Evolutionary conservation across 2,888 invertebrate species (phyloP).

Genomic region (Tipula unca): DNA sequence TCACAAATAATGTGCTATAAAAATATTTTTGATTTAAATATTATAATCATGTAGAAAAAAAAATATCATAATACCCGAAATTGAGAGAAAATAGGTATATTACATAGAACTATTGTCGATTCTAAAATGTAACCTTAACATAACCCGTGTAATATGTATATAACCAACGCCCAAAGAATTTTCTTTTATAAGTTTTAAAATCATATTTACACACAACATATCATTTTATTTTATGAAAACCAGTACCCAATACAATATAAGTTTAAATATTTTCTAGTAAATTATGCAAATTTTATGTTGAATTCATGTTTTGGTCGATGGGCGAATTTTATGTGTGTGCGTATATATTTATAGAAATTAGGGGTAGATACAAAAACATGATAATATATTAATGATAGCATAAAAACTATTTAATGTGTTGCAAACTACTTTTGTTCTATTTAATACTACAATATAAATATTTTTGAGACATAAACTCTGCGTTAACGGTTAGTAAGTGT

Average conservation of each 20-base stretch:
- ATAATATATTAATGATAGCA: neutral
- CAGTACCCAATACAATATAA: neutral
- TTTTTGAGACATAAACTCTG: neutral
- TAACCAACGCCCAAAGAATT: neutral
- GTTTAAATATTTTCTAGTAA: conserved; percentile 20
- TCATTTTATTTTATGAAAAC: neutral
- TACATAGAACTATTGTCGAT: neutral
- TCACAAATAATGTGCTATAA: neutral
- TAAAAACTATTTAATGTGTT: neutral
- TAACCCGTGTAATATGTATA: neutral
- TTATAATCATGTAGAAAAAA: neutral
- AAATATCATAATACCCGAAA: neutral
- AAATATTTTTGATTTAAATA: neutral
- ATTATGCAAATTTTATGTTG: conserved; percentile 22
- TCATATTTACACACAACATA: neutral
- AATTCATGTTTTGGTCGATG: neutral
- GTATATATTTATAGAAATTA: neutral
- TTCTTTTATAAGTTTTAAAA: neutral
- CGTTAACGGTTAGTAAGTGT: neutral
- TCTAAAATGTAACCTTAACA: neutral
- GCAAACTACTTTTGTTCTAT: neutral
- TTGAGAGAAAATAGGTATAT: neutral
- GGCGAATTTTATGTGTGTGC: neutral
- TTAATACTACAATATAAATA: neutral
- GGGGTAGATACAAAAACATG: neutral